Evolutionary conservation across 2,797 vertebrate species (phyloP).

Genomic region (Cossypha caffra): DNA sequence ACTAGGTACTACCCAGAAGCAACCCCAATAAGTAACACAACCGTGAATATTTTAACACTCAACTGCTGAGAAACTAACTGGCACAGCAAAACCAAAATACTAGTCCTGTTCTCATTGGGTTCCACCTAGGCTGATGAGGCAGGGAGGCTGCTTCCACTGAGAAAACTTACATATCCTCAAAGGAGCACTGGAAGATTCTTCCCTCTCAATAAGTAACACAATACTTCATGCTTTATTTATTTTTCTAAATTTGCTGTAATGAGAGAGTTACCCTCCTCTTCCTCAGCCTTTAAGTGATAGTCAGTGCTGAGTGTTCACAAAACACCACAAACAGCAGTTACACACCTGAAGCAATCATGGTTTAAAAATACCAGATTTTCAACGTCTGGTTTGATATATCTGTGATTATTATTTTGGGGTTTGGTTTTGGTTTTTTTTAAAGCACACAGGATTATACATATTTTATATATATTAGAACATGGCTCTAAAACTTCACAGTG

Average conservation of each 20-base stretch:
- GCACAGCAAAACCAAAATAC: not conserved
- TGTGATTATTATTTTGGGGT: too few species aligned
- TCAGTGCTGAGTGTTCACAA: not conserved
- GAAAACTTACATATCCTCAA: not conserved
- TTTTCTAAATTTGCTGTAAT: not conserved
- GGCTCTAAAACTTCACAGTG: not conserved
- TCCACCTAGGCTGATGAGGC: not conserved
- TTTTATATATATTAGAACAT: not conserved
- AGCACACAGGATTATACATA: not conserved
- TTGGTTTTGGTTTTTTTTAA: not conserved
- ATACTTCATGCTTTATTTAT: not conserved
- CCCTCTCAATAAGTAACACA: fast-evolving
- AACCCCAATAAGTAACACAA: not conserved
- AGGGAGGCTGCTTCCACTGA: not conserved
- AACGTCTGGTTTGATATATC: not conserved
- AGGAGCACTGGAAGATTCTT: not conserved
- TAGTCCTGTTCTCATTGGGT: not conserved
- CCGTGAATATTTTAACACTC: not conserved
- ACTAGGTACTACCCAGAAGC: not conserved
- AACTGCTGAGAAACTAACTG: not conserved
- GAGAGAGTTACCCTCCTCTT: not conserved
- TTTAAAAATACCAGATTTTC: not conserved
- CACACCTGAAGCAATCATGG: not conserved
- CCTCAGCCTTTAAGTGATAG: not conserved
- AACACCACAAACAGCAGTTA: not conserved